Conservation (phyloP, 2,797 vertebrate genomes). For the Tympanoctomys barrerae region DNA sequence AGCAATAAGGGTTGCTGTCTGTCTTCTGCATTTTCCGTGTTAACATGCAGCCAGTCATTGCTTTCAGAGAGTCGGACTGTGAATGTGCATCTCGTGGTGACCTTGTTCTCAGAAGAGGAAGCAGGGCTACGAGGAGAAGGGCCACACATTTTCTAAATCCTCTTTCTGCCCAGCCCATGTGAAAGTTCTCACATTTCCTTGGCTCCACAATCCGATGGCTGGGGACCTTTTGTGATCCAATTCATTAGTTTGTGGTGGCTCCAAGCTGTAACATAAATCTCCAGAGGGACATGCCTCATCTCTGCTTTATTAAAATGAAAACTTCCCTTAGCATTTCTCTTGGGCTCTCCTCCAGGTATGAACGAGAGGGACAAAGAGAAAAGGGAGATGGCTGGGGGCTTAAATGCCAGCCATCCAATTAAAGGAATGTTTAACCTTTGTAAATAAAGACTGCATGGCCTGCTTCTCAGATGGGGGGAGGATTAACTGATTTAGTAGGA, state of each 20-base stretch:
- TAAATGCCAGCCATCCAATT: slow-evolving; percentile 89
- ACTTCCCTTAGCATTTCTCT: slow-evolving; percentile 86
- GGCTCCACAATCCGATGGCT: slow-evolving; percentile 61
- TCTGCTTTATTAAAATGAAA: slow-evolving; percentile 87
- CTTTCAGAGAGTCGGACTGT: not conserved
- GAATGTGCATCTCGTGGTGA: not conserved
- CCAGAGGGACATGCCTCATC: slow-evolving; percentile 82
- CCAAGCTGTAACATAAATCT: slow-evolving; percentile 84
- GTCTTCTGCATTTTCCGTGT: not conserved
- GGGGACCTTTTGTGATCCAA: slow-evolving; percentile 84
- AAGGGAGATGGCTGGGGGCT: slow-evolving; percentile 76
- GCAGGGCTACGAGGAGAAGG: not conserved
- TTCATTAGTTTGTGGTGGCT: slow-evolving; percentile 85
- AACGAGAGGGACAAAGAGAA: slow-evolving; percentile 83
- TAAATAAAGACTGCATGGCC: slow-evolving; percentile 85
- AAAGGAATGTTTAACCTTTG: slow-evolving; percentile 88
- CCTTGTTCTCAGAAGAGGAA: not conserved
- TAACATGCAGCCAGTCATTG: not conserved
- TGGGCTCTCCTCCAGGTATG: slow-evolving; percentile 82
- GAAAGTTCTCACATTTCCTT: slow-evolving; percentile 66
- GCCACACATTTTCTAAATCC: accelerated
- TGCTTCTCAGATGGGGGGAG: slow-evolving; percentile 75
- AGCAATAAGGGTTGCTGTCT: too few relatives aligned
- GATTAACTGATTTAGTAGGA: slow-evolving; percentile 81
- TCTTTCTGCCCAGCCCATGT: not conserved